phyloP scores from a whole-genome alignment of 2,888 invertebrate genomes.

The Xanthorhoe designata region DNA sequence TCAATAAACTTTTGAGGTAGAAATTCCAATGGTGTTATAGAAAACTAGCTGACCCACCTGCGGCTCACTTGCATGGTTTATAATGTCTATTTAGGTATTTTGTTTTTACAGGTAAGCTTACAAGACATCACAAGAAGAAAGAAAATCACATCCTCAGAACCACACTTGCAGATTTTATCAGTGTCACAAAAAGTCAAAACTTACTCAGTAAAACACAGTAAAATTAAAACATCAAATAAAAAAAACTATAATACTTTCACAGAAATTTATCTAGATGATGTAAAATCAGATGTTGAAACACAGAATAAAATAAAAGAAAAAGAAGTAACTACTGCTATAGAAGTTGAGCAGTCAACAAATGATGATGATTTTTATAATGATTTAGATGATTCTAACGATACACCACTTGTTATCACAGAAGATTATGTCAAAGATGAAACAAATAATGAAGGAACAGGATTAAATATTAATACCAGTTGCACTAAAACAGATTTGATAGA shows the following conservation, averaged over 20 bases:
- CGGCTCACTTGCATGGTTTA: too few relatives aligned
- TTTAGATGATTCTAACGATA: conserved; percentile 13
- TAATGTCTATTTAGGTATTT: not conserved
- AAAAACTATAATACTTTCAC: conserved; percentile 20
- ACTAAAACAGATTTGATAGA: not conserved
- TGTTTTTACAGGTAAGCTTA: conserved; percentile 12
- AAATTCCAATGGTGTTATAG: too few relatives aligned
- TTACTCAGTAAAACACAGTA: conserved; percentile 18
- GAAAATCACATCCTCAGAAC: not conserved
- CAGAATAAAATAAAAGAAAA: conserved; percentile 23
- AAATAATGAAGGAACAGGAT: not conserved
- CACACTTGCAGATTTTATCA: conserved; percentile 24
- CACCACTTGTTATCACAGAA: not conserved
- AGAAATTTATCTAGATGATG: conserved; percentile 26
- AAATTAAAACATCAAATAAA: conserved; percentile 3
- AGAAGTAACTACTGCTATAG: conserved; percentile 6
- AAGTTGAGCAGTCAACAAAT: conserved; percentile 20
- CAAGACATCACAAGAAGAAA: not conserved
- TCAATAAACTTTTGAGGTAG: too few relatives aligned
- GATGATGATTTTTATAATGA: conserved; percentile 20
- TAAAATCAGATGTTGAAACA: conserved; percentile 16
- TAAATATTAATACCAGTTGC: not conserved
- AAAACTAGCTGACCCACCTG: too few relatives aligned
- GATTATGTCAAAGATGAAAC: not conserved
- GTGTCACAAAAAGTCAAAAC: conserved; percentile 22